Evolutionary conservation across 2,888 invertebrate genomes (phyloP).

Genomic region (Ectemnius continuus): DNA sequence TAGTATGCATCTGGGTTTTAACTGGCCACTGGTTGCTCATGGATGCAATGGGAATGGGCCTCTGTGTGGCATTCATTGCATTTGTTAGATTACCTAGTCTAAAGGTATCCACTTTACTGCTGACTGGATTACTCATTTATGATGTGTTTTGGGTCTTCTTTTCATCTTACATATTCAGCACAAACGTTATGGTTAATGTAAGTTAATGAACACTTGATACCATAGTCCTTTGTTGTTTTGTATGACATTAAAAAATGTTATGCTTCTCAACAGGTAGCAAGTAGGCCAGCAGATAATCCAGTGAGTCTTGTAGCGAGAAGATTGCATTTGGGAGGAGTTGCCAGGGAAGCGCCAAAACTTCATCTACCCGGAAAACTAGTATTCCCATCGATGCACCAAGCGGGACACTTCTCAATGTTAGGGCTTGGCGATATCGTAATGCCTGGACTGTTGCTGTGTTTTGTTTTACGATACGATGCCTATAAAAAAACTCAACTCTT

Average conservation of each 20-base stretch:
- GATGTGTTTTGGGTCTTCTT: constrained; percentile 99
- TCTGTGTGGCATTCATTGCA: constrained; percentile 98
- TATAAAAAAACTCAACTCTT: constrained; percentile 94
- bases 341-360: constrained; percentile 95
- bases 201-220: constrained; percentile 71
- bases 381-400: constrained; percentile 97
- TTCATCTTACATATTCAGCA: constrained; percentile 98
- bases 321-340: constrained; percentile 93
- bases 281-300: constrained; percentile 93
- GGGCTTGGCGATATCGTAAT: constrained; percentile 93
- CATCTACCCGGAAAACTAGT: constrained; percentile 98
- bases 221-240: too few species aligned
- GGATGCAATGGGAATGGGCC: constrained; percentile 99
- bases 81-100: constrained; percentile 96
- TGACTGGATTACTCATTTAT: constrained; percentile 95
- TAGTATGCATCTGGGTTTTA: constrained; percentile 98
- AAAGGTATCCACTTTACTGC: constrained; percentile 95
- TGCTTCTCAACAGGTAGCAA: constrained; percentile 81
- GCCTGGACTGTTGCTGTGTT: constrained; percentile 96
- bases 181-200: constrained; percentile 99
- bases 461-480: constrained; percentile 97
- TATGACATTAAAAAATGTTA: too few species aligned
- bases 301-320: constrained; percentile 96
- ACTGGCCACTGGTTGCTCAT: constrained; percentile 99
- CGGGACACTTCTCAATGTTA: constrained; percentile 98